Conservation (phyloP, 30 jellyfish, hydroid and myxozoan genomes). For the Aurelia sp. region DNA sequence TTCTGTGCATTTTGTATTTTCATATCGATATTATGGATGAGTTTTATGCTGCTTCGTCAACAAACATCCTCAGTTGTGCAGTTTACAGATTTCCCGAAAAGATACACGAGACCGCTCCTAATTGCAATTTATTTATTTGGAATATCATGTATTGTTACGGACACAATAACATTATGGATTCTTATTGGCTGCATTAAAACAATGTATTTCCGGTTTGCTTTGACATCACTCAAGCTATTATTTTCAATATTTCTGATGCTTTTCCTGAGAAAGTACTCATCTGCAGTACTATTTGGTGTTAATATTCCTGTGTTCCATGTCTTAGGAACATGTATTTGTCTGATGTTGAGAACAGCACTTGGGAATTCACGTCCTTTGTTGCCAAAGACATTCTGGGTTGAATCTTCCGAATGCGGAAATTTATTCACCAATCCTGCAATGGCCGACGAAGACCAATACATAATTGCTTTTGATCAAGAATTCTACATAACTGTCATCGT, state of each 20-base stretch:
- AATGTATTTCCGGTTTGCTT: constrained; percentile 17
- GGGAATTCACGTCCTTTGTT: constrained; percentile 53
- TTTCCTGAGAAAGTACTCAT: constrained; percentile 56
- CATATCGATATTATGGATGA: constrained; percentile 50
- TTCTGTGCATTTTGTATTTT: constrained; percentile 55
- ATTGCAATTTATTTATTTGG: constrained; percentile 66
- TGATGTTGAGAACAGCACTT: constrained; percentile 62
- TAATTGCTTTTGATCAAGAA: constrained; percentile 69
- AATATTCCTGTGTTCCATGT: constrained; percentile 36
- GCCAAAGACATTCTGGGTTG: constrained; percentile 16
- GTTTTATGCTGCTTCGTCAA: constrained; percentile 15
- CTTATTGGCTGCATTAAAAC: constrained; percentile 57
- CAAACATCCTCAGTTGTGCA: constrained; percentile 25
- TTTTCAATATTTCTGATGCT: constrained; percentile 35
- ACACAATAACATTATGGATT: constrained; percentile 55
- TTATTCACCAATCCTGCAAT: constrained; percentile 54
- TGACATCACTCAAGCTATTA: constrained; percentile 20
- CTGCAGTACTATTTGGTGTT: constrained; percentile 35
- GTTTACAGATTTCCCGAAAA: constrained; percentile 61
- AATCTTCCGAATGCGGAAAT: constrained; percentile 16
- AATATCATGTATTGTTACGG: constrained; percentile 63
- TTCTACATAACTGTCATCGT: constrained; percentile 53
- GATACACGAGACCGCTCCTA: constrained; percentile 67
- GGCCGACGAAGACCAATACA: constrained; percentile 31
- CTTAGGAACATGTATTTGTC: constrained; percentile 66